A percentile compares a stretch with the other conserved stretches of the same genome.
Evolutionary conservation across 2,888 invertebrate genomes (phyloP).

Genomic region (Drosophila robusta): DNA sequence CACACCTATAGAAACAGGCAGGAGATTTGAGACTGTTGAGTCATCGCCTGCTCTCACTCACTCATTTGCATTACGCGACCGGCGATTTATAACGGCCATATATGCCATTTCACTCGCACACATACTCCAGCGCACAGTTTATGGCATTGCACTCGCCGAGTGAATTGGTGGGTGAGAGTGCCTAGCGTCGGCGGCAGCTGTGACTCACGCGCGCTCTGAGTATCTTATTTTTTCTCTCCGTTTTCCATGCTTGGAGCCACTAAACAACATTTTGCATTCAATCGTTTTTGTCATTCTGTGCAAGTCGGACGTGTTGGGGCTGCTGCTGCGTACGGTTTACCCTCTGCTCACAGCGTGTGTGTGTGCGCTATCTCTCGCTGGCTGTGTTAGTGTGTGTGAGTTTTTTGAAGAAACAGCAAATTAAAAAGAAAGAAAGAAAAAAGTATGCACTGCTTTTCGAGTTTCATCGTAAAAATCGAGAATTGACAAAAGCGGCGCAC

Average conservation of each 20-base stretch:
- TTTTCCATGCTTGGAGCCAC: constrained; percentile 57
- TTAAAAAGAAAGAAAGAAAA: constrained; percentile 38
- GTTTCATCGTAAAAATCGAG: constrained; percentile 27
- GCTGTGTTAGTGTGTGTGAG: constrained; percentile 70
- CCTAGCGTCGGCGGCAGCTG: constrained; percentile 52
- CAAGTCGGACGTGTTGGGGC: constrained; percentile 73
- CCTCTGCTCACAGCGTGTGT: constrained; percentile 49
- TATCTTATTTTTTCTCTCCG: constrained; percentile 37
- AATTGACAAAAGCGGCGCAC: constrained; percentile 11
- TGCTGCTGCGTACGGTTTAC: constrained; percentile 58
- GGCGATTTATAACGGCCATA: constrained; percentile 73
- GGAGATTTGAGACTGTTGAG: constrained; percentile 65
- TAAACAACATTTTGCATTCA: constrained; percentile 63
- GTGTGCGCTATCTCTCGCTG: constrained; percentile 53
- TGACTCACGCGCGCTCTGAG: constrained; percentile 64
- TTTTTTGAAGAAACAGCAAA: constrained; percentile 43
- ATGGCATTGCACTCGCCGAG: constrained; percentile 63
- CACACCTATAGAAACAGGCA: constrained; percentile 26
- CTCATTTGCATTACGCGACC: constrained; percentile 73
- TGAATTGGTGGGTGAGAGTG: constrained; percentile 41
- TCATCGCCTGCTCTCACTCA: constrained; percentile 77
- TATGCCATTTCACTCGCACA: constrained; percentile 65
- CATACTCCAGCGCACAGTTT: constrained; percentile 57
- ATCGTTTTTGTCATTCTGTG: constrained; percentile 68
- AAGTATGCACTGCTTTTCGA: constrained; percentile 53